Conservation (phyloP, 2,113 vertebrate genomes). For the Meles meles region DNA sequence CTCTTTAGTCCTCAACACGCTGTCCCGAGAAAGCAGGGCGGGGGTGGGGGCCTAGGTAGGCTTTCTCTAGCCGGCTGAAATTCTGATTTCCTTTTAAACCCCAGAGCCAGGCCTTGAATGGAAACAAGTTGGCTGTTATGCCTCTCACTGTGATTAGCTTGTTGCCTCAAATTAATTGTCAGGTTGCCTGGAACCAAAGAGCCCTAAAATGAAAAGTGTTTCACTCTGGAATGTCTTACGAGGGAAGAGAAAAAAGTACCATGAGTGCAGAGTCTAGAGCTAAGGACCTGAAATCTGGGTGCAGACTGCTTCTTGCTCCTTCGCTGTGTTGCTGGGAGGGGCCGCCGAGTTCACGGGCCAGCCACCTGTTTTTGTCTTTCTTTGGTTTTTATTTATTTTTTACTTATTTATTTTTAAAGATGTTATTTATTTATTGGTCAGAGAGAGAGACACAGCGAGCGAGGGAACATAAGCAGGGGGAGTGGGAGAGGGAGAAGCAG, state of each 20-base stretch:
- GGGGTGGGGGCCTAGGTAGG: neutral
- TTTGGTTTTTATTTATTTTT: neutral
- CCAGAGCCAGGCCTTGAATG: neutral
- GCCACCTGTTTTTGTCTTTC: neutral
- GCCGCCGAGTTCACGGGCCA: rapidly evolving
- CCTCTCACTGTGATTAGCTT: slow-evolving; percentile 49
- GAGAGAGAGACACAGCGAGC: no score
- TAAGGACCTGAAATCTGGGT: neutral
- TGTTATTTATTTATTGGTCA: no score
- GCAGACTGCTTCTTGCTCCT: neutral
- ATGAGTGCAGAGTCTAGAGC: neutral
- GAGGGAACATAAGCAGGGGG: no score
- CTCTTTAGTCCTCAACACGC: neutral
- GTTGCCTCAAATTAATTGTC: slow-evolving; percentile 59
- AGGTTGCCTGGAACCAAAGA: slow-evolving; percentile 45
- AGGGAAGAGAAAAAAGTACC: neutral
- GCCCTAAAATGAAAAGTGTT: slow-evolving; percentile 52
- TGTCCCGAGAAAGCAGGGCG: neutral
- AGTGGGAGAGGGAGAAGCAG: no score
- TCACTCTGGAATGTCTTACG: neutral
- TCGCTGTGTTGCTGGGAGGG: neutral
- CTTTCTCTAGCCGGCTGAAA: neutral
- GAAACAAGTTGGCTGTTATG: slow-evolving; percentile 1
- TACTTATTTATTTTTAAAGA: no score
- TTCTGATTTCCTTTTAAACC: neutral